Conservation (phyloP, 1,140 invertebrate species). For the Drosophila nannoptera region DNA sequence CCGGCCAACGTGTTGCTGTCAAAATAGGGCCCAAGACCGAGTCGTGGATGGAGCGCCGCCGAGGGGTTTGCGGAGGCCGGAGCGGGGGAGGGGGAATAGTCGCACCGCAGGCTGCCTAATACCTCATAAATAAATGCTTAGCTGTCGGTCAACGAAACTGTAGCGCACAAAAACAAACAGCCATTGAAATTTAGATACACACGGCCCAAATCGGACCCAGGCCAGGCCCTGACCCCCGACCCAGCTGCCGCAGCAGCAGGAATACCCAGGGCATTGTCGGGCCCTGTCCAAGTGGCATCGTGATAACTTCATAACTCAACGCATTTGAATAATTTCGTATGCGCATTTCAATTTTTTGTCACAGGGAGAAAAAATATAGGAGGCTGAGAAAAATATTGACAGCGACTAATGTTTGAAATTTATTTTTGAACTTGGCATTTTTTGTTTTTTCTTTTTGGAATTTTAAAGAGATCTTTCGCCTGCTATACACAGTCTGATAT, state of each 20-base stretch:
- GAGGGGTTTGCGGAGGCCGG: no score
- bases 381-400: slow-evolving; percentile 61
- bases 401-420: slow-evolving; percentile 63
- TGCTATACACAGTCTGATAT: slow-evolving; percentile 18
- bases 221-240: slow-evolving; percentile 33
- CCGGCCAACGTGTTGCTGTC: slow-evolving; percentile 73
- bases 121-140: slow-evolving; percentile 67
- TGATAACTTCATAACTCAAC: slow-evolving; percentile 77
- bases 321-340: slow-evolving; percentile 77
- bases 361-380: slow-evolving; percentile 25
- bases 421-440: slow-evolving; percentile 12
- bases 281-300: slow-evolving; percentile 64
- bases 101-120: slow-evolving; percentile 59
- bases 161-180: slow-evolving; percentile 70
- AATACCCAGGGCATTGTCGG: slow-evolving; percentile 54
- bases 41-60: not conserved
- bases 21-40: slow-evolving; percentile 50
- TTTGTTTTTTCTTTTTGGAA: slow-evolving; percentile 2
- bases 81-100: slow-evolving; percentile 15
- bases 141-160: slow-evolving; percentile 64
- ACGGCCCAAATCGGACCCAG: slow-evolving; percentile 19
- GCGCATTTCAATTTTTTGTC: slow-evolving; percentile 72
- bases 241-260: slow-evolving; percentile 42
- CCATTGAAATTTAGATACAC: slow-evolving; percentile 51
- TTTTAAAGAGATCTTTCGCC: slow-evolving; percentile 32